Evolutionary conservation across 64 coral and sea anemone genomes (phyloP), one percentile per base, ranked within the genome.

Genomic region (Astreopora myriophthalma): DNA sequence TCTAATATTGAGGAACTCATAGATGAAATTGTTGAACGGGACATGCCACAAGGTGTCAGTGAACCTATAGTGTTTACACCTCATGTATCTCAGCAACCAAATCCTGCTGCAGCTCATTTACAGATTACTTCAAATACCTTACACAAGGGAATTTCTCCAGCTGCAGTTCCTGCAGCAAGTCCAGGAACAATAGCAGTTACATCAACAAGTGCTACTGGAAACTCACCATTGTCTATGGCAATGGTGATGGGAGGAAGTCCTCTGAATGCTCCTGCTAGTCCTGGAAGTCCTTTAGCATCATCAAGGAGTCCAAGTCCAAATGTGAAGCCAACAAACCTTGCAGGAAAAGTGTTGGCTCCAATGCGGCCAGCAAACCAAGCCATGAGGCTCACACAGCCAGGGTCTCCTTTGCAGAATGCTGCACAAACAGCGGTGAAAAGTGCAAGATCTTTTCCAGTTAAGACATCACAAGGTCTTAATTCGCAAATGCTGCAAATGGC

Each of bases 21-120:
- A 90, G 95, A 96, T 73, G 95, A 96, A 68, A 96, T 96, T 96
- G 95, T 96, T 5, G 95, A 96, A 75, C 87, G 95, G 51, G 91
- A 96, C 81, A 93, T 96, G 95, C 95, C 95, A 9, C 95, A 96
- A 74, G 95, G 95, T 73, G 87, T 96, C 29, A 91, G 68, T 73
- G 87, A 93, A 26, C 71, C 95, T 49, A 92, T 96, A 36, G 95
- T 96, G 7, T 96, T 96, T 26, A 28, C 90, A 58, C 42, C 19
- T 88, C 85, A 83, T 88, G 80, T 33, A 48, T 88, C 51, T 14
- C 85, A 71, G 67, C 90, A 85, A 70, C 84, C 36, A 38, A 87
- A 71, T 91, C 35, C 88, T 57, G 51, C 63, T 33, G 14, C 77
- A 46, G 64, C 63, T 71, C 84, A 87, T 69, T 87, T 72, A 68